Evolutionary conservation across 2,113 vertebrate genomes (phyloP).

Genomic region (Microcebus tavaratra): DNA sequence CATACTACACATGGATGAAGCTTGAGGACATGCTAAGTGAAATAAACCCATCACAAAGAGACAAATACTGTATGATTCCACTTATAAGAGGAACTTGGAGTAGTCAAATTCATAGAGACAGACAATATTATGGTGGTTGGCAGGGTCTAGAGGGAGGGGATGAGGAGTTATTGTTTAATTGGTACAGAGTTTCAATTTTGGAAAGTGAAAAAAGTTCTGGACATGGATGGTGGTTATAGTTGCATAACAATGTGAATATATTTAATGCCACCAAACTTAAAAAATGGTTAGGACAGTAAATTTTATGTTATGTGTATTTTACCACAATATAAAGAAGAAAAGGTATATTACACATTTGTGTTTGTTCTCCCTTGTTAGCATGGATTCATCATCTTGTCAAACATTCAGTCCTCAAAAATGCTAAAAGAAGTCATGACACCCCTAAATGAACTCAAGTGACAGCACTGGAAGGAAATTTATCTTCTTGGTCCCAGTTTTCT

Average conservation of each 20-base stretch:
- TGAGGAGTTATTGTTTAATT: not conserved
- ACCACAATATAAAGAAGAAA: not conserved
- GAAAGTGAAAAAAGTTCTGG: not conserved
- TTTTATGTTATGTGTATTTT: not conserved
- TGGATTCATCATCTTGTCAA: not conserved
- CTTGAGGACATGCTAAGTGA: not conserved
- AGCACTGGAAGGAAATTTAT: not conserved
- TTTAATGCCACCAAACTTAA: not conserved
- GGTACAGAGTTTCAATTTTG: not conserved
- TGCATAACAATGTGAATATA: not conserved
- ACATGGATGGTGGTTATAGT: not conserved
- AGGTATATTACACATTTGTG: not conserved
- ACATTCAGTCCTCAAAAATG: not conserved
- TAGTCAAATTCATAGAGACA: not conserved
- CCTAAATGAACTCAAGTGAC: not conserved
- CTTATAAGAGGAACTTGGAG: not conserved
- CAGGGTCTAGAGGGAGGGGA: not conserved
- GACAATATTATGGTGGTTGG: not conserved
- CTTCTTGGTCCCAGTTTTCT: too few relatives aligned
- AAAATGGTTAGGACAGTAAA: not conserved
- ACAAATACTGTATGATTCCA: not conserved
- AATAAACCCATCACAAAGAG: not conserved
- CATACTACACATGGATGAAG: not conserved
- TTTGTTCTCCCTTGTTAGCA: not conserved
- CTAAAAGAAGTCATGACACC: not conserved